Base-by-base conservation (phyloP, 2,113 vertebrate genomes). In the Apteryx mantelli region DNA sequence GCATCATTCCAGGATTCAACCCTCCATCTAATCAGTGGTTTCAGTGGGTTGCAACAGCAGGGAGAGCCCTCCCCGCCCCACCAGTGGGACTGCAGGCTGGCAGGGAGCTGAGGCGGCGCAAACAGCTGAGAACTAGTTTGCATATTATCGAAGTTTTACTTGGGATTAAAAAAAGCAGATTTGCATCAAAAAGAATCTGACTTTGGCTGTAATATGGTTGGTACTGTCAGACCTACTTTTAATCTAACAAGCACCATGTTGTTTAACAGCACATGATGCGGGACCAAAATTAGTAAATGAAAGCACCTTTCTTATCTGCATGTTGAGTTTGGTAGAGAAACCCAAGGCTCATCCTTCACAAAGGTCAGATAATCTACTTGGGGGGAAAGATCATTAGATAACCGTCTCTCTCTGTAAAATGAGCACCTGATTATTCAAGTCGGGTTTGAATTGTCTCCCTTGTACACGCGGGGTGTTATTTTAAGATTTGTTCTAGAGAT, bases 401-500 rank as follows among this genome's bases (percentile, higher is more conserved):
- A 66, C 44, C 60, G 78, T 91, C 74, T 88, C 26, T 46, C 18
- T 71, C 61, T 86, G 96, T 88, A 84, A 93, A 96, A 97, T n/a
- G 32, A 82, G 30, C 28, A 80, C 56, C 65, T 86, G 84, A 92
- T 93, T 91, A 88, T 63, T 95, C 28, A 50, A 66, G 30, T 58
- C 6, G 4, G 22, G 42, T 94, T 95, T 88, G 83, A 94, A 86
- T 92, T 77, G 56, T 82, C 40, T 73, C 44, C 69, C 75, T 94
- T 76, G 76, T 89, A 92, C 81, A 86, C 71, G 15, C n/a, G 44
- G 96, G 60, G 77, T 75, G 48, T 89, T 96, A 93, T 91, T 97
- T 71, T 82, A 88, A 76, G 65, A 97, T 94, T 97, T 91, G 44
- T 83, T 96, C 95, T 92, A 86, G 40, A 92, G 88, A 93, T 93